Evolutionary conservation across 2,797 vertebrate species (phyloP), one percentile per base, ranked within the genome.

Genomic region (Oreonectes daqikongensis): DNA sequence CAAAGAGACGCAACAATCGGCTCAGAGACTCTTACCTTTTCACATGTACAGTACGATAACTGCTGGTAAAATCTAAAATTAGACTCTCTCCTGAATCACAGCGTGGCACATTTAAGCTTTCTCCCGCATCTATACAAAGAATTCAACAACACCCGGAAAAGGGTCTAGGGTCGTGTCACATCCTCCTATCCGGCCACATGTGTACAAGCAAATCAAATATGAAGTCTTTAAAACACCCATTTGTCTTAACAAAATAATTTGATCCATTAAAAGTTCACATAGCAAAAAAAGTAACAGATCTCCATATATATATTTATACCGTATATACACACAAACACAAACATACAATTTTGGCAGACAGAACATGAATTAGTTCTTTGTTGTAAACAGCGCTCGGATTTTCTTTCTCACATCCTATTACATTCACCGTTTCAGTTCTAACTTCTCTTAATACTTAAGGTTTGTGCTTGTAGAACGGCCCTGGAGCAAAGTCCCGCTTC

Each of bases 401-500:
- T 57, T 73, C 70, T 65, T 63, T 80, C 52, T 52, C 30, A 26
- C 59, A 75, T 82, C 66, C 78, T 4, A 18, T 85, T 91, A 95
- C 94, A 93, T 95, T 96, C 95, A 94, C 87, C 90, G 90, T 91
- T 95, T 93, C 89, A 85, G 79, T 88, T 86, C 82, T 52, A 87
- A 85, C 86, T 89, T 88, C 85, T 88, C 88, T 82, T 89, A 88
- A 87, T 68, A 66, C 72, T 90, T 88, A 90, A 90, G 92, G 92
- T 90, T 96, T 97, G 96, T 98, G 96, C 96, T 97, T 95, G 87
- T 92, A 87, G 87, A 88, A 91, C 87, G 82, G 84, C 75, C 85
- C 71, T 85, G 79, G 0, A 81, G 82, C 67, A 24, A 69, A 57
- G 46, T 78, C 80, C 81, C 52, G 11, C 68, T 30, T 38, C 65